Evolutionary conservation across 2,797 vertebrate species (phyloP).

Genomic region (Mormyrus hasselquistii): DNA sequence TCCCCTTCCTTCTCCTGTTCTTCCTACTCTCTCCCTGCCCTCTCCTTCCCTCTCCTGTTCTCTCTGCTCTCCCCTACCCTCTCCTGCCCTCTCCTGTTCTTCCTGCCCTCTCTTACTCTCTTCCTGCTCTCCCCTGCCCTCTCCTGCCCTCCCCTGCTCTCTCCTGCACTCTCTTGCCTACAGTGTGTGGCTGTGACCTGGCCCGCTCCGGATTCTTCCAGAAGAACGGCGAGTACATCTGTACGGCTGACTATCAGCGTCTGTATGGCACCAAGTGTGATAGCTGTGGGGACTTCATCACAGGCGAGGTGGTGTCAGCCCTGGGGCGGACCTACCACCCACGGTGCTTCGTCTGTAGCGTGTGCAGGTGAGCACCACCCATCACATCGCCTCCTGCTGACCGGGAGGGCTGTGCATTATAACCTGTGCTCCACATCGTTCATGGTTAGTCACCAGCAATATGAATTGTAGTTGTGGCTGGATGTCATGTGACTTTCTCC

Average conservation of each 20-base stretch:
- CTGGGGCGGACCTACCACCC: slow-evolving; percentile 95
- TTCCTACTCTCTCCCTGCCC: neutral
- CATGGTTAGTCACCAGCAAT: neutral
- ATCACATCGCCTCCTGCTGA: no score
- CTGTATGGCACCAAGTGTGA: slow-evolving; percentile 94
- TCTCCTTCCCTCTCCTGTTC: neutral
- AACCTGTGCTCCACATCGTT: neutral
- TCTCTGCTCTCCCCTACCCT: neutral
- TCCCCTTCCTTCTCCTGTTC: neutral
- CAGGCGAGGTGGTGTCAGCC: slow-evolving; percentile 92
- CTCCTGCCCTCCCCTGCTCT: neutral
- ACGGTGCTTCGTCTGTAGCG: slow-evolving; percentile 93
- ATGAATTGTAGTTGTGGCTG: neutral
- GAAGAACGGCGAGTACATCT: slow-evolving; percentile 97
- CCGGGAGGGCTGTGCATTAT: neutral
- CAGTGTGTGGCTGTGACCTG: slow-evolving; percentile 93
- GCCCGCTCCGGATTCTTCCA: slow-evolving; percentile 95
- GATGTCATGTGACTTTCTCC: neutral
- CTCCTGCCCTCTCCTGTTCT: neutral
- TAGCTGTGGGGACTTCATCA: slow-evolving; percentile 92
- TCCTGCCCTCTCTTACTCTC: neutral
- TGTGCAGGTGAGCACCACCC: slow-evolving; percentile 72
- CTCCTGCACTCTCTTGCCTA: slow-evolving; percentile 17
- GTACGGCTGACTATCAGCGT: slow-evolving; percentile 92
- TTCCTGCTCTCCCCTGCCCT: neutral